Base-by-base conservation (phyloP, 2,888 invertebrate genomes). In the Empis stercorea region DNA sequence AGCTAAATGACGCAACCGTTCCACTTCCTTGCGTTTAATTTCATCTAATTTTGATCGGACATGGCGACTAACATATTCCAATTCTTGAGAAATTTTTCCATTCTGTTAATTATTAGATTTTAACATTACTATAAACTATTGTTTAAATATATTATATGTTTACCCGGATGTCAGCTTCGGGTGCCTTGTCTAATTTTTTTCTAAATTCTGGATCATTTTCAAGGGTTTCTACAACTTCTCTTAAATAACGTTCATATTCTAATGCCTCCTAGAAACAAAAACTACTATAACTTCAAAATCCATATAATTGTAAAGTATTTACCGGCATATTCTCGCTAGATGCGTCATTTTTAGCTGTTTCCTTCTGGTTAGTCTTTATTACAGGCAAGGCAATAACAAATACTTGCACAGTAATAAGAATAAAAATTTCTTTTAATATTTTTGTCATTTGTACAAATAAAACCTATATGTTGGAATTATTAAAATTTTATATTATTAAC, bases 31-130 rank as follows among this genome's bases (percentile, higher is more conserved):
- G 39, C 96, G 76, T 66, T 96, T 96, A 39, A 95, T 76, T 72
- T 96, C 96, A 63, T 96, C 95, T 51, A 96, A 70, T 62, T 84
- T 82, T 1, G 84, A 81, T 54, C 96, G 77, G 1, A 96, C 81
- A 58, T 87, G 79, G 64, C 93, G 93, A 60, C 81, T 82, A 0
- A 94, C 93, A 63, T 86, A 86, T 59, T 93, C 87, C 48, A 96
- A 70, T 61, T 95, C 87, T 51, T 85, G 79, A 0, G 96, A 92
- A 55, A 96, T 92, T 67, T 87, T 87, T 1, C 95, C 95, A 54
- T 81, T 83, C 89, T 91, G 69, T 6, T 71, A 65, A 54, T 39
- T 14, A 42, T 14, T 17, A 42, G 30, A 34, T 13, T 20, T 10
- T 9, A 14, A 7, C 10, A 34, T 27, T 27, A 5, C 4, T 17